Evolutionary conservation across 2,888 invertebrate genomes (phyloP), one percentile per base, ranked within the genome.

Genomic region (Nomada ferruginata): DNA sequence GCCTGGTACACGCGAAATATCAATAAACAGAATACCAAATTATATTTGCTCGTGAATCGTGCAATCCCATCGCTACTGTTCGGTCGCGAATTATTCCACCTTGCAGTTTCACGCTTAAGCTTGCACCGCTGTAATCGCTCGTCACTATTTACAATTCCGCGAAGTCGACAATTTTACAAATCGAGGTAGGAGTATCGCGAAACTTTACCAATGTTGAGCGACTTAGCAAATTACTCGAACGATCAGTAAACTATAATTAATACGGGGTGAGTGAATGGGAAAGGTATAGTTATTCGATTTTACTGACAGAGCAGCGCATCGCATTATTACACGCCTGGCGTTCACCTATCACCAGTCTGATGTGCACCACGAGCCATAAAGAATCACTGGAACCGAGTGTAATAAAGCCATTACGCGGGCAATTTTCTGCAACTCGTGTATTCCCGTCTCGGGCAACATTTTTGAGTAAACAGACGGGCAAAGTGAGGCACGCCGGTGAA

Each of bases 1-100:
- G 66, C 47, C 80, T 42, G 26, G 71, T 55, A 64, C 72, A 68
- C 81, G 71, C 73, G 66, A 82, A 69, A 72, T 82, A 72, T 81
- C 82, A 73, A 82, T 82, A 73, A 72, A 82, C 59, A 64, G 66
- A 75, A 70, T 63, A 57, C 59, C 66, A 72, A 81, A 81, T 71
- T 81, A 72, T 75, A 59, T 80, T 70, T 80, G 74, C 61, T 57
- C 52, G 50, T 61, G 61, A 63, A 50, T 55, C 64, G 44, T 36
- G 47, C 60, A 13, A 36, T 13, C n/a, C n/a, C 44, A 23, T 55
- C 50, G 20, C 60, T 65, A 53, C 57, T 36, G 44, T 70, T 66
- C 70, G 10, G 20, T n/a, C 11, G 20, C 47, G 29, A 29, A 57
- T 66, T 72, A 76, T 66, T 70, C 52, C 65, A 53, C 18, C 36